Base-by-base conservation (phyloP, 1,140 invertebrate species). In the Nixonia krombeini region DNA sequence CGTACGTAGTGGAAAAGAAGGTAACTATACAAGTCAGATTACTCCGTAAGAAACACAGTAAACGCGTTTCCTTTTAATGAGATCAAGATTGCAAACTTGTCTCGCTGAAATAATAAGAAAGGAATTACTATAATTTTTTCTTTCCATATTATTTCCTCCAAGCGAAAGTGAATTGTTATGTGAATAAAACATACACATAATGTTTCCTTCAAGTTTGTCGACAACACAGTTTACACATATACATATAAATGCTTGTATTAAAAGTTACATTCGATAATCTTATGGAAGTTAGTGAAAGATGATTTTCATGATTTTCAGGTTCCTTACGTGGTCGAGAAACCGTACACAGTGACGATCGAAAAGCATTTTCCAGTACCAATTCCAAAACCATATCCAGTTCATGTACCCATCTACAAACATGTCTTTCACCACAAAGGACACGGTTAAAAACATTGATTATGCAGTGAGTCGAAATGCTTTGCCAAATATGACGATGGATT, bases 321-420 rank as follows among this genome's bases (percentile, higher is more conserved):
- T 49, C 91, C 91, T 3, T 91, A 91, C 72, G 88, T 91, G 47
- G 88, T 93, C 0, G 91, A 93, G 73, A 92, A 90, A 76, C 92
- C 91, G 0, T 93, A 92, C 83, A 88, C 91, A 18, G 90, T 93
- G 3, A 91, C 91, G 56, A 90, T 93, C 2, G 90, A 92, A 56
- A 93, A 93, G 81, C 91, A 91, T 74, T 91, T 92, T 59, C 89
- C 91, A 67, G 90, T 92, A 21, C 89, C 91, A 16, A 89, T 93
- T 70, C 90, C 90, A 62, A 92, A 92, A 80, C 91, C 91, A 17
- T 92, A 93, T 79, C 90, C 91, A 33, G 91, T 93, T 45, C 91
- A 92, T 67, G 89, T 91, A n/a, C 91, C 91, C 2, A 90, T 93
- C 40, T 93, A 92, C 86, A 93, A 92, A 80, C 91, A 93, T 80